Base-by-base conservation (phyloP, 2,797 vertebrate species). In the Lophotriccus pileatus region DNA sequence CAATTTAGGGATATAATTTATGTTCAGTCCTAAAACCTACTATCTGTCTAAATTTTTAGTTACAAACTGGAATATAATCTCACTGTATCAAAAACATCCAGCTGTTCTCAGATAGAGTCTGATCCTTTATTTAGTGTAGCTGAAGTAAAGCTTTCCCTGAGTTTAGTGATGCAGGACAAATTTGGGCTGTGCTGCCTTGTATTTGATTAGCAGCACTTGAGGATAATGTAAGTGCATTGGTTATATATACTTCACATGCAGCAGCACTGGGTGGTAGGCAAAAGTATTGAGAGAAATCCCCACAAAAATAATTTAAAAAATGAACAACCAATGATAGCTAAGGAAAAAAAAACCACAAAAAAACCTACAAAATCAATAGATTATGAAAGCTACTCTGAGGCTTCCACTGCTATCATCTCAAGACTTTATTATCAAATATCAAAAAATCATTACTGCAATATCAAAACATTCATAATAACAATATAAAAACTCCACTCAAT, bases 401-500 rank as follows among this genome's bases (percentile, higher is more conserved):
- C 36, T 95, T 95, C 84, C 50, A 81, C 73, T 60, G 44, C 58
- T 89, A 78, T 81, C 37, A 87, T 91, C 67, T 66, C 75, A 84
- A 67, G 50, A 55, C 74, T 92, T 95, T 95, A 93, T 95, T 93
- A 92, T 89, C 90, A 96, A 94, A 93, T 94, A 95, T 89, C 86
- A 95, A 92, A 95, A 96, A 96, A 97, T 96, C 94, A 95, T 94
- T 96, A 95, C 84, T 76, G 73, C 62, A 83, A 76, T 89, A 96
- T 94, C 86, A 94, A 94, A 94, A 87, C 89, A 85, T 82, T 86
- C 73, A 85, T 87, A 95, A 87, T 80, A 95, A 92, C 86, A 91
- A 93, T 84, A 89, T 64, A 92, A 96, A 95, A 94, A 43, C 58
- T 93, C 36, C 28, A 68, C 64, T 95, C 93, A 94, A 91, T 94